A percentile compares a stretch with the other conserved stretches of the same genome.
These are phyloP conservation scores for Ceratosolen fusciceps DNA, from an alignment of 1,140 invertebrate species.

Conservation along the genomic window DNA sequence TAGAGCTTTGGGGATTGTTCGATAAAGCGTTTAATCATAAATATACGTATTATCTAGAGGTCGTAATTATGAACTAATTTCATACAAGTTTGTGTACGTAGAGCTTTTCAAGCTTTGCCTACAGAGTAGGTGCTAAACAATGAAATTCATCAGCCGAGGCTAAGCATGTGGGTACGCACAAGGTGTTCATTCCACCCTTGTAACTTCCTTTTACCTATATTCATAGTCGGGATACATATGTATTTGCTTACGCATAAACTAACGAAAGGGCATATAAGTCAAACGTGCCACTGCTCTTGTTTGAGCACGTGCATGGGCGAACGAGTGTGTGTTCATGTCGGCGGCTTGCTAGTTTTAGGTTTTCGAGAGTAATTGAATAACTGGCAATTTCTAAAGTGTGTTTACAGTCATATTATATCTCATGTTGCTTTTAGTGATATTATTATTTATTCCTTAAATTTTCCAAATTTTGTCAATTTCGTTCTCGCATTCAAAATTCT, in stretches of 20 bases:
- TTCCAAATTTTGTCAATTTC: background rate
- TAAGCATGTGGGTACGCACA: constrained; percentile 34
- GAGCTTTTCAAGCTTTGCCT: background rate
- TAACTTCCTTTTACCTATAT: constrained; percentile 10
- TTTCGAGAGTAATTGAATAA: constrained; percentile 14
- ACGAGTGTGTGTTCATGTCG: background rate
- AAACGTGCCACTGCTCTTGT: constrained; percentile 54
- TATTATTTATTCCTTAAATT: constrained; percentile 20
- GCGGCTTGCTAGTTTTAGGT: background rate
- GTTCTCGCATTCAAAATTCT: background rate
- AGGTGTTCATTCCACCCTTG: background rate
- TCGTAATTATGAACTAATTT: constrained; percentile 5
- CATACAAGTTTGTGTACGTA: background rate
- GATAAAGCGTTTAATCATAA: background rate
- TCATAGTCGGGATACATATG: constrained; percentile 12
- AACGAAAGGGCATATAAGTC: constrained; percentile 60
- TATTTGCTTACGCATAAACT: constrained; percentile 57
- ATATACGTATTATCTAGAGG: background rate
- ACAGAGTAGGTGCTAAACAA: background rate
- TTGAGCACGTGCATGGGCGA: background rate
- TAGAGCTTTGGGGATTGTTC: background rate
- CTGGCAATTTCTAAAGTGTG: background rate
- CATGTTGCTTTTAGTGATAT: background rate
- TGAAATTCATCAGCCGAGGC: constrained; percentile 60
- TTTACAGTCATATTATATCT: background rate